These are phyloP conservation scores for Ooceraea biroi DNA, from an alignment of 1,140 invertebrate species.

Conservation along the genomic window DNA sequence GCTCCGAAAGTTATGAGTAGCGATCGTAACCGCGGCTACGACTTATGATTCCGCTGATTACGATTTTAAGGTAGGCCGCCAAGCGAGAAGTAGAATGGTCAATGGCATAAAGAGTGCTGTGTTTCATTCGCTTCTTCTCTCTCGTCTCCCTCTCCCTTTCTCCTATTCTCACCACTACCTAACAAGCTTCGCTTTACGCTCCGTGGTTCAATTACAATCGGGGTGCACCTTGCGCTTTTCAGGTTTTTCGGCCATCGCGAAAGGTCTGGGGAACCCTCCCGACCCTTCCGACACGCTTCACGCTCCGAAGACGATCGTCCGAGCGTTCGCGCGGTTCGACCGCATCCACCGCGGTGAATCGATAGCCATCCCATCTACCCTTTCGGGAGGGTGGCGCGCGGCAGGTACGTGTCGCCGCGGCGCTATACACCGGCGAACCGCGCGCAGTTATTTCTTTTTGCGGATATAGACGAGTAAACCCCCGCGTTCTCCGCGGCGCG, in stretches of 20 bases:
- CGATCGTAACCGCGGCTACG: neutral
- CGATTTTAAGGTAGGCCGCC: constrained; percentile 14
- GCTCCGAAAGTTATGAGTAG: neutral
- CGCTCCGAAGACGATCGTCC: constrained; percentile 37
- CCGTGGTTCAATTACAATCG: constrained; percentile 47
- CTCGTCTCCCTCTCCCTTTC: too few relatives aligned
- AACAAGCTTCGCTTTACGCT: constrained; percentile 37
- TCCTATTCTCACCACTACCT: too few relatives aligned
- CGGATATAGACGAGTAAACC: constrained; percentile 22
- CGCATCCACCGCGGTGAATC: constrained; percentile 36
- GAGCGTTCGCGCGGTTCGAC: constrained; percentile 27
- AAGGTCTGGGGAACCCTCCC: neutral
- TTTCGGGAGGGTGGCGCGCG: constrained; percentile 6
- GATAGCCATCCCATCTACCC: constrained; percentile 33
- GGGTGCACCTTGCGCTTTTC: neutral
- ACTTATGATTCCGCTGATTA: constrained; percentile 7
- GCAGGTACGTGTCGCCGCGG: constrained; percentile 37
- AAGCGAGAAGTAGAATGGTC: constrained; percentile 7
- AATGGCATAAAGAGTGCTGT: neutral
- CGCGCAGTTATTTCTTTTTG: constrained; percentile 49
- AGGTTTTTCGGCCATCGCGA: constrained; percentile 28
- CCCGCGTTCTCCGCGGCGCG: neutral
- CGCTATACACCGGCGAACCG: neutral
- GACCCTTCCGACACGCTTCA: constrained; percentile 33
- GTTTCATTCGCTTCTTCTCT: constrained; percentile 16